Base-by-base conservation (phyloP, 2,797 vertebrate species). In the Anguilla obscura region DNA sequence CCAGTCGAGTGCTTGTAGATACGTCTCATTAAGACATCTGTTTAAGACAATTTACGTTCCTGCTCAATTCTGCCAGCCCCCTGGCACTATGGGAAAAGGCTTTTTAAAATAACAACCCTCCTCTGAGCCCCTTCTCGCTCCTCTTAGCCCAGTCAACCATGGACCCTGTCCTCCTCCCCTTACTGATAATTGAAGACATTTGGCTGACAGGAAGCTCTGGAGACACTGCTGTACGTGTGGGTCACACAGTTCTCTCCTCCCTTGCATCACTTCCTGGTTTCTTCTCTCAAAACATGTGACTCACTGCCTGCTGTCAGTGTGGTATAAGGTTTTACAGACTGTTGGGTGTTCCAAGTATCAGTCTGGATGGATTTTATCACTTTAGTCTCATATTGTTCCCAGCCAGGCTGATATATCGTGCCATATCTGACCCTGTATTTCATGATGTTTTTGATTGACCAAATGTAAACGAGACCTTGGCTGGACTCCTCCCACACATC, bases 1-100 rank as follows among this genome's bases (percentile, higher is more conserved):
- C 91, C 91, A 93, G 94, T 94, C 91, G 93, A 93, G 92, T 94
- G 95, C 94, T 94, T 94, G 94, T 92, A 94, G 94, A 94, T 95
- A 95, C 50, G 89, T 92, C 93, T 95, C 93, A 93, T 95, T 94
- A 93, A 95, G 92, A 91, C 90, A 92, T 93, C 90, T 88, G 92
- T 86, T 86, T 87, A 63, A 50, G 94, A 91, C 94, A 93, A 95
- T 95, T 45, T 94, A 93, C 92, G 91, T 92, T 96, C 86, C 84
- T 45, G 69, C 90, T 91, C 95, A 94, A 95, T 93, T 36, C 93
- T 96, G 95, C 95, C 96, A 96, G 93, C 94, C 94, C 90, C 50
- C 93, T 94, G 92, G 92, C 93, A 93, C 92, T 93, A 88, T 92
- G 94, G 93, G 92, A 91, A 94, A 90, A 92, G 91, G 89, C 90